A percentile compares a stretch with the other conserved stretches of the same genome.
These are phyloP conservation scores for Pedetes capensis DNA, from an alignment of 2,113 vertebrate species.

Conservation along the genomic window DNA sequence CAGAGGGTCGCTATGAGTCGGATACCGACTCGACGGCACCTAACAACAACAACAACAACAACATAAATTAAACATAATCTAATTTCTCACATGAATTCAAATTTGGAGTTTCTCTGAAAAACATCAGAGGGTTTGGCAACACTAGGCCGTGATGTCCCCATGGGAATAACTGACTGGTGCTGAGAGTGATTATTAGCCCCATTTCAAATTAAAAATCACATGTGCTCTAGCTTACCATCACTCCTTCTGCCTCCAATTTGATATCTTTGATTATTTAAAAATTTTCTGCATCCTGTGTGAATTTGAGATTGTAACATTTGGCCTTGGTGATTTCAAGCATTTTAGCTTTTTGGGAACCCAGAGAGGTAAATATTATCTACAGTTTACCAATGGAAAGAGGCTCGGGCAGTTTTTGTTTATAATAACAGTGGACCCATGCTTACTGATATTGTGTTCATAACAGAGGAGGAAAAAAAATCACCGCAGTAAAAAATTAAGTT, in stretches of 20 bases:
- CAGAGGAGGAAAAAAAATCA: neutral
- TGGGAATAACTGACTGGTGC: neutral
- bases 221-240: neutral
- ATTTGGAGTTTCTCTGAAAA: neutral
- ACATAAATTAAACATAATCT: neutral
- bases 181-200: neutral
- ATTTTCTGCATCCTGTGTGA: neutral
- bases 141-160: fast-evolving
- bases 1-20: too few relatives aligned
- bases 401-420: neutral
- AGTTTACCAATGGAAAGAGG: neutral
- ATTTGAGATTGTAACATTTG: neutral
- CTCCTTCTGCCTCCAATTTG: neutral
- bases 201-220: neutral
- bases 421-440: neutral
- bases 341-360: neutral
- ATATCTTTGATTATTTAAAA: neutral
- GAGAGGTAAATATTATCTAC: neutral
- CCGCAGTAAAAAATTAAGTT: neutral
- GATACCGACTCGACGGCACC: too few relatives aligned
- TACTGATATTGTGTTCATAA: neutral
- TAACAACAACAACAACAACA: too few relatives aligned
- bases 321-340: neutral
- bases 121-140: neutral
- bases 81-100: neutral